Conservation (phyloP, 2,888 invertebrate species). For the Cecidostiba fungosa region DNA sequence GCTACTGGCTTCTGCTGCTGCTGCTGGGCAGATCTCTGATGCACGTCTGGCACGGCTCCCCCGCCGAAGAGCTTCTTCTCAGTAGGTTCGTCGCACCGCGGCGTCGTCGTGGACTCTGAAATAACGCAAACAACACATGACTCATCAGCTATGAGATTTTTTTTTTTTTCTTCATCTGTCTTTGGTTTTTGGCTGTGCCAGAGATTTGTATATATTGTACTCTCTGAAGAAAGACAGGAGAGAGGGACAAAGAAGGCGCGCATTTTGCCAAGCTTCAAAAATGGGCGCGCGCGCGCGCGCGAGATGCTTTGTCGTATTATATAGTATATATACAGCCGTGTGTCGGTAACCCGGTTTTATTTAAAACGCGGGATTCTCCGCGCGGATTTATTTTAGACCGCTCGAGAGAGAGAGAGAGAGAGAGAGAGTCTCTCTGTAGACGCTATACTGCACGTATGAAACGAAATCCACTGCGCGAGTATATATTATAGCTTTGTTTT, state of each 20-base stretch:
- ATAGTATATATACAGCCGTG: constrained; percentile 56
- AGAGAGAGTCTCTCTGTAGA: constrained; percentile 56
- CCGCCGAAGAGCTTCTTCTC: constrained; percentile 61
- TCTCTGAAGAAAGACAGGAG: neutral
- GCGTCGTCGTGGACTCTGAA: constrained; percentile 66
- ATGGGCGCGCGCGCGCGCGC: constrained; percentile 41
- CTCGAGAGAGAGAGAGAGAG: constrained; percentile 50
- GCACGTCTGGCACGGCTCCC: constrained; percentile 52
- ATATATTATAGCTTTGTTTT: constrained; percentile 33
- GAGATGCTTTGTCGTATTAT: neutral
- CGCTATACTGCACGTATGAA: constrained; percentile 36
- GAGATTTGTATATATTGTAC: too few relatives aligned
- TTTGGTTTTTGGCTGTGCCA: neutral
- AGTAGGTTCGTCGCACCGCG: constrained; percentile 65
- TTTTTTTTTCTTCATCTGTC: neutral
- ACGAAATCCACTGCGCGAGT: neutral
- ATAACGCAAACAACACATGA: constrained; percentile 65
- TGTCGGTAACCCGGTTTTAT: constrained; percentile 75
- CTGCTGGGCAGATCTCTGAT: neutral
- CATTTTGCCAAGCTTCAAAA: constrained; percentile 56
- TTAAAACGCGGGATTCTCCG: constrained; percentile 76
- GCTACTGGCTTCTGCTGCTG: constrained; percentile 68
- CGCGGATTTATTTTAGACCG: constrained; percentile 75
- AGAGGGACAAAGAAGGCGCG: constrained; percentile 49
- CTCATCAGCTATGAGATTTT: neutral